Evolutionary conservation across 2,113 vertebrate species (phyloP), one percentile per base, ranked within the genome.

Genomic region (Galemys pyrenaicus): DNA sequence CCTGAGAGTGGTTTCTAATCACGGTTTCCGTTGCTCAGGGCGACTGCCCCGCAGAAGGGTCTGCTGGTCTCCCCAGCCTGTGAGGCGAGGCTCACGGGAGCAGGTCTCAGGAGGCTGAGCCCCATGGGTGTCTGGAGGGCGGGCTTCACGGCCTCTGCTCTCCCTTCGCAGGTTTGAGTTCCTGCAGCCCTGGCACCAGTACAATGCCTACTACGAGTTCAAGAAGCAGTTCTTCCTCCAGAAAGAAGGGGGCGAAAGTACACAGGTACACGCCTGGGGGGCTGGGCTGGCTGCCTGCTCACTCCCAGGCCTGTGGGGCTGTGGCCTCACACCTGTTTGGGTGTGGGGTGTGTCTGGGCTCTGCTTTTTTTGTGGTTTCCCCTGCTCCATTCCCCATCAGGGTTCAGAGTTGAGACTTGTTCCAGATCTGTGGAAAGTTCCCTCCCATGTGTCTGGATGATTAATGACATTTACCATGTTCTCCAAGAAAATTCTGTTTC

Each of bases 181-280:
- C 97, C 98, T 99, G 67, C 99, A 99, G 96, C 98, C 99, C 0
- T 99, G 99, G 99, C 98, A 99, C 97, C 99, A 99, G 96, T 99
- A 99, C 97, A 99, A 99, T 94, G 98, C 99, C 62, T 99, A 99
- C 96, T 99, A 99, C 3, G 99, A 99, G 98, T 99, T 99, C 97
- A 99, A 99, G 98, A 99, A 99, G 97, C 99, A 99, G 94, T 99
- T 99, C 98, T 99, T 99, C 98, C 98, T 99, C 98, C 99, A 99
- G 96, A 99, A 99, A 96, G 99, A 99, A 98, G 99, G 98, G 3
- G n/a, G 93, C 5, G 95, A 97, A 35, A 91, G 91, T 30, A 28
- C 96, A 39, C 98, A 98, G 98, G 98, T 98, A 97, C 0, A 0
- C 60, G 1, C 37, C 9, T 64, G 6, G 86, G 62, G 35, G 58